Conservation (phyloP, 2,888 invertebrate species). For the Antheraea assamensis region DNA sequence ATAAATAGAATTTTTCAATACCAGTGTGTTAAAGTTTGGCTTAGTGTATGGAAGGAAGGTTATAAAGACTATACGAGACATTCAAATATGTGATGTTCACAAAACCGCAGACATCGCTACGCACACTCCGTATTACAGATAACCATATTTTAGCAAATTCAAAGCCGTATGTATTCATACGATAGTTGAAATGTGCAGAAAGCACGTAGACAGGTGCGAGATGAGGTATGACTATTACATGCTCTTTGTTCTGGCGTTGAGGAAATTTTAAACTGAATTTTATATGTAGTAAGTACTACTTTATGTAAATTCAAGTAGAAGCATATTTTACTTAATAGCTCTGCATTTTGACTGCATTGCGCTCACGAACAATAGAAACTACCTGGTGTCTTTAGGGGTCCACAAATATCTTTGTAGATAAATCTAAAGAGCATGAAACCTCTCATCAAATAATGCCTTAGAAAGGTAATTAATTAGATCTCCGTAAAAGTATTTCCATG, state of each 20-base stretch:
- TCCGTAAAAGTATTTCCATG: too few species aligned
- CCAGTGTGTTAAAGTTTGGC: too few species aligned
- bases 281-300: constrained; percentile 27
- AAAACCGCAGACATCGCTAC: neutral
- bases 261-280: constrained; percentile 39
- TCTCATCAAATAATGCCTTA: too few species aligned
- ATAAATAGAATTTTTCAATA: too few species aligned
- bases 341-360: constrained; percentile 1
- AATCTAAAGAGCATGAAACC: neutral
- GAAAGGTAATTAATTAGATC: too few species aligned
- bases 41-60: too few species aligned
- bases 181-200: constrained; percentile 30
- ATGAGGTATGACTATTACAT: constrained; percentile 51
- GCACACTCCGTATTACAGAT: constrained; percentile 3
- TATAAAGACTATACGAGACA: neutral
- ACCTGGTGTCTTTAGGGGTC: neutral
- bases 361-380: neutral
- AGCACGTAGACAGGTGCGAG: constrained; percentile 46
- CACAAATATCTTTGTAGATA: neutral
- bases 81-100: neutral
- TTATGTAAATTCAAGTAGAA: neutral
- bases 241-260: constrained; percentile 41
- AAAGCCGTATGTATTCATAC: constrained; percentile 46
- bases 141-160: constrained; percentile 24
- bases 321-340: neutral